Base-by-base conservation (phyloP, 2,113 vertebrate species). In the Egretta garzetta region DNA sequence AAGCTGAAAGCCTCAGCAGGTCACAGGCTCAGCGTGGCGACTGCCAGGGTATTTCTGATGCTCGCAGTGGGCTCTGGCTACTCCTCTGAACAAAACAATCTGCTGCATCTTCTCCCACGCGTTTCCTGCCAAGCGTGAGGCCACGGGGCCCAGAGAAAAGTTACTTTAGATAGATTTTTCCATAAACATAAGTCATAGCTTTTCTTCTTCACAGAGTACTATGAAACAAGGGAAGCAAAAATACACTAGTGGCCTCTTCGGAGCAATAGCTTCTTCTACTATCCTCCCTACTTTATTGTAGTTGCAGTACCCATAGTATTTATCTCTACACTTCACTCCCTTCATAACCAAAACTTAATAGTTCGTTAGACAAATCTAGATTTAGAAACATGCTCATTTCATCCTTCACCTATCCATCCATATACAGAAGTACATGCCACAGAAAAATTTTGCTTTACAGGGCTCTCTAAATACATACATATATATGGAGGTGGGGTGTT, bases 61-160 rank as follows among this genome's bases (percentile, higher is more conserved):
- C 50, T 94, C 15, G 0, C 28, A 22, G 63, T 24, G 84, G 64
- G 62, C 71, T 86, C 58, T 60, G 80, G 77, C 33, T 75, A 66
- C 83, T 85, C 72, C 93, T 79, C 80, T 0, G 3, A 89, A 58
- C 66, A 86, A 86, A 94, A 84, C 41, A 68, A 68, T 84, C 87
- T 87, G 41, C 77, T 93, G 82, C 74, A 88, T 94, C 52, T 95
- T 83, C 95, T 94, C 80, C 95, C 91, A 92, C 35, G 3, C 77
- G 11, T 80, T 96, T 98, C 95, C 95, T 94, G 80, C 88, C 52
- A 79, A 93, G 88, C 17, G 7, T 8, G 33, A 93, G 88, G 64
- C 76, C 56, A 72, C 0, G 0, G 56, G n/a, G 35, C 72, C 56
- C 88, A 92, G 68, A 81, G 28, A 87, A 87, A 95, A 93, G 73